These are phyloP conservation scores for Daboia siamensis DNA, from an alignment of 2,113 vertebrate genomes.

Conservation along the genomic window DNA sequence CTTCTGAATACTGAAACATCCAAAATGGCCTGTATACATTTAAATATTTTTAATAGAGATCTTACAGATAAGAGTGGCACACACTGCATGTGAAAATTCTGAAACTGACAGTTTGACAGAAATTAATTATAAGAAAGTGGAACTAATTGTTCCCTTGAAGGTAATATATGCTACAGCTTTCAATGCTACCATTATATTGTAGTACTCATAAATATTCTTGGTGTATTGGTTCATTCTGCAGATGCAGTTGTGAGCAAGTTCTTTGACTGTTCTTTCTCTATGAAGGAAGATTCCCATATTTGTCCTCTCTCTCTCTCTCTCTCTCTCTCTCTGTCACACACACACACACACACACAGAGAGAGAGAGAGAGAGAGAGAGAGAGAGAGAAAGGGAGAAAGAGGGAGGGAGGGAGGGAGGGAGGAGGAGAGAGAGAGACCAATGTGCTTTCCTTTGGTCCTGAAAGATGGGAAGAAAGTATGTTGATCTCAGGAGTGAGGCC, in stretches of 20 bases:
- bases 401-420: rapidly evolving
- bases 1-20: not conserved
- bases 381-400: no score
- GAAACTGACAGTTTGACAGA: not conserved
- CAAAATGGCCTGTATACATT: not conserved
- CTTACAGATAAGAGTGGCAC: not conserved
- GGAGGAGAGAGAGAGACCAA: not conserved
- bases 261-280: not conserved
- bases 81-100: not conserved
- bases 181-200: not conserved
- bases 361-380: no score
- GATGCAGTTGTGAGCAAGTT: not conserved
- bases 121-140: conserved; percentile 7
- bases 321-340: no score
- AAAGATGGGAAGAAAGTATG: not conserved
- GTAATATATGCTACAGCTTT: not conserved
- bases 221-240: not conserved
- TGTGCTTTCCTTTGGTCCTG: not conserved
- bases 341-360: no score
- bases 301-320: no score
- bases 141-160: conserved; percentile 29
- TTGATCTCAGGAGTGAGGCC: not conserved
- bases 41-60: not conserved
- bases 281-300: not conserved
- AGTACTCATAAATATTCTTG: not conserved